phyloP scores from a whole-genome alignment of 2,797 vertebrate species.

The Cygnus olor region DNA sequence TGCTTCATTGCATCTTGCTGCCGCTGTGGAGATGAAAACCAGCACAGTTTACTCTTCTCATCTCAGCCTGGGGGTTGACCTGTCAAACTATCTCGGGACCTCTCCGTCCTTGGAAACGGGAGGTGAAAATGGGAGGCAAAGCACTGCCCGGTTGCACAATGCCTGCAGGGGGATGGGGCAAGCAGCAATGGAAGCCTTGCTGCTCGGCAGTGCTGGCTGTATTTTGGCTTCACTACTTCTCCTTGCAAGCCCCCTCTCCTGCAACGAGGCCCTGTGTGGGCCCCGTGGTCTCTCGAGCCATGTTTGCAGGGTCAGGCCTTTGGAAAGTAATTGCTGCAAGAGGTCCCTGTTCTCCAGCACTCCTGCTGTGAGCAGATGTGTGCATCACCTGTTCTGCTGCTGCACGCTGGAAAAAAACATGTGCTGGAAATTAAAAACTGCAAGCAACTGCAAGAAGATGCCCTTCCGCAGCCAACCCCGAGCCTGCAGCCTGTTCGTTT shows the following conservation, averaged over 20 bases:
- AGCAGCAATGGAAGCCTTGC: background rate
- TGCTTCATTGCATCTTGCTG: rapidly evolving
- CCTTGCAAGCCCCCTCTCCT: background rate
- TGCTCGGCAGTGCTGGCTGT: rapidly evolving
- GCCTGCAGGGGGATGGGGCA: rapidly evolving
- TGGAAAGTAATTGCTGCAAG: background rate
- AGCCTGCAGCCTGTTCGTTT: rapidly evolving
- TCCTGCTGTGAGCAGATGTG: background rate
- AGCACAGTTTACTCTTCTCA: background rate
- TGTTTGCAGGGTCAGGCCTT: background rate
- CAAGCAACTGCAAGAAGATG: background rate
- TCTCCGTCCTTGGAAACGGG: rapidly evolving
- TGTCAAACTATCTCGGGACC: background rate
- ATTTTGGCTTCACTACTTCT: background rate
- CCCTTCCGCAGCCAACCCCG: background rate
- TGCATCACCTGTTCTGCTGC: background rate
- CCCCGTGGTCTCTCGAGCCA: rapidly evolving
- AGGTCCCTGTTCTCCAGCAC: background rate
- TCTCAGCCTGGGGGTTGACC: rapidly evolving
- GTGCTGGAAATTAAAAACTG: background rate
- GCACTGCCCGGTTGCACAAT: rapidly evolving
- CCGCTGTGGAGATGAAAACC: background rate
- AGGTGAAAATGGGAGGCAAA: background rate
- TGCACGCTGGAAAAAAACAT: rapidly evolving
- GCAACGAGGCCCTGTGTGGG: rapidly evolving